These are phyloP conservation scores for Eurois occulta DNA, from an alignment of 2,888 invertebrate species.

Conservation along the genomic window DNA sequence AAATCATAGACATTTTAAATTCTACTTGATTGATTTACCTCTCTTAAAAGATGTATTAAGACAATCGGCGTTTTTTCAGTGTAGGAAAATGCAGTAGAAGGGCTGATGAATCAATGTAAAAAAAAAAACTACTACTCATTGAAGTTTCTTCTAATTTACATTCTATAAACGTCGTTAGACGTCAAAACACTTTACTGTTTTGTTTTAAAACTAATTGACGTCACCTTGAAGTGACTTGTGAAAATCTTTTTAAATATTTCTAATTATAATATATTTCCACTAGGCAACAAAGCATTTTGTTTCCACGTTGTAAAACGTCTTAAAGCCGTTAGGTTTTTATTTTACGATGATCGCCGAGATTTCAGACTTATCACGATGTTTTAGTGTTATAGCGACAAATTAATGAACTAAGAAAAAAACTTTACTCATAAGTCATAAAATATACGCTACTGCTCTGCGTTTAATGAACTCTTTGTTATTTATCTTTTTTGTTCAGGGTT, in stretches of 20 bases:
- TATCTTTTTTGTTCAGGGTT: slow-evolving; percentile 4
- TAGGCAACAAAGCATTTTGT: slow-evolving; percentile 25
- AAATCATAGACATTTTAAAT: not conserved
- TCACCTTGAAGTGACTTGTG: slow-evolving; percentile 1
- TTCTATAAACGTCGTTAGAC: not conserved
- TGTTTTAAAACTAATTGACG: slow-evolving; percentile 18
- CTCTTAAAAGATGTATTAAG: not conserved
- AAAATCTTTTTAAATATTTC: not conserved
- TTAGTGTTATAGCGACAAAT: not conserved
- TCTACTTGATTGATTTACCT: too few species aligned
- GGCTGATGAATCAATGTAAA: not conserved
- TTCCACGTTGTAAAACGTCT: not conserved
- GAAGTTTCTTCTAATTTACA: not conserved
- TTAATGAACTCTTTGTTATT: slow-evolving; percentile 6
- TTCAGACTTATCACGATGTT: not conserved
- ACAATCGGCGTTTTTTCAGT: not conserved
- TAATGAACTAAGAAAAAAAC: not conserved
- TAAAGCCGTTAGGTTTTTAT: slow-evolving; percentile 3
- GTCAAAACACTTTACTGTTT: slow-evolving; percentile 9
- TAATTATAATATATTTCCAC: slow-evolving; percentile 9
- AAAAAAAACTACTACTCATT: not conserved
- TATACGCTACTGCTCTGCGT: not conserved
- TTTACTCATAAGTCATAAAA: not conserved
- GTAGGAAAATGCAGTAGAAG: not conserved
- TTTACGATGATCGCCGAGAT: slow-evolving; percentile 7